phyloP scores from a whole-genome alignment of 2,888 invertebrate genomes.

The Dinocampus coccinellae region DNA sequence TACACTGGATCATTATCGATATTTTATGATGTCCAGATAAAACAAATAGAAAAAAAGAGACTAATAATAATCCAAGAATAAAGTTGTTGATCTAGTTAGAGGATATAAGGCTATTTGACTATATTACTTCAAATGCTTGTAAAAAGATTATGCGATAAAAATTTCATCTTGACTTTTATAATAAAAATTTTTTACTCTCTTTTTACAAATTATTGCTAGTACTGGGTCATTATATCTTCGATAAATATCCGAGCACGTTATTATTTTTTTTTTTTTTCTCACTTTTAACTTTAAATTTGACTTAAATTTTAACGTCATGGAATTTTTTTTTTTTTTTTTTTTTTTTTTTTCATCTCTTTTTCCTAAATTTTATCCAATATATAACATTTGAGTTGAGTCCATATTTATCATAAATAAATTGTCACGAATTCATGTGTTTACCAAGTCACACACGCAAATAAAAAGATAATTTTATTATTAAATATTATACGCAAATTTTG shows the following conservation, averaged over 20 bases:
- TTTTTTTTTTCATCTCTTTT: background rate
- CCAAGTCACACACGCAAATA: background rate
- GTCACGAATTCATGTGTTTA: slow-evolving; percentile 29
- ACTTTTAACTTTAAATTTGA: background rate
- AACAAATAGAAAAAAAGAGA: slow-evolving; percentile 45
- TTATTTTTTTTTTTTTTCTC: slow-evolving; percentile 46
- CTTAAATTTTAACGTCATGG: slow-evolving; percentile 56
- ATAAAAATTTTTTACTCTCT: slow-evolving; percentile 43
- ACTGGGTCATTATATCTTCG: slow-evolving; percentile 43
- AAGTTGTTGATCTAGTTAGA: slow-evolving; percentile 54
- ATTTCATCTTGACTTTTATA: slow-evolving; percentile 48
- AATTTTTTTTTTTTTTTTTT: slow-evolving; percentile 39
- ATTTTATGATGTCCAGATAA: background rate
- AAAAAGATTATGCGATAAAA: slow-evolving; percentile 46
- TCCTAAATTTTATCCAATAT: slow-evolving; percentile 45
- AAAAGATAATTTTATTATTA: slow-evolving; percentile 39
- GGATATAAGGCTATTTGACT: slow-evolving; percentile 25
- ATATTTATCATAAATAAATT: background rate
- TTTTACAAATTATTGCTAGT: slow-evolving; percentile 54
- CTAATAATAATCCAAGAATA: slow-evolving; percentile 19
- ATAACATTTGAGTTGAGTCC: slow-evolving; percentile 22
- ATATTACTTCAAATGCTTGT: slow-evolving; percentile 14
- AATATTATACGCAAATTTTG: slow-evolving; percentile 43
- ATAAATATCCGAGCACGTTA: slow-evolving; percentile 53
- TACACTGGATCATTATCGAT: background rate